Conservation (phyloP, 2,888 invertebrate genomes). For the Ochropleura leucogaster region DNA sequence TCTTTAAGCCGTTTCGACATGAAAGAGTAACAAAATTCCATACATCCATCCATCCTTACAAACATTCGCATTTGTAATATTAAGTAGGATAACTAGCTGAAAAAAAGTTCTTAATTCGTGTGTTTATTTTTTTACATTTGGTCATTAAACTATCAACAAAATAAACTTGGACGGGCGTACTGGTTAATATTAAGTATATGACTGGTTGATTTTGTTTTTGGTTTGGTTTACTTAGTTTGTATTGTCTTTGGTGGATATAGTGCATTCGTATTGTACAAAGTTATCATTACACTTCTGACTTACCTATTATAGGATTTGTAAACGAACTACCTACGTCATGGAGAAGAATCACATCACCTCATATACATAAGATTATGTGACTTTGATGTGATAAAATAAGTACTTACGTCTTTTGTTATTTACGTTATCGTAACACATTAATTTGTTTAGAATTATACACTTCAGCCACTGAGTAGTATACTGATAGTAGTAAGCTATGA, state of each 20-base stretch:
- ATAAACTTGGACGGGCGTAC: not conserved
- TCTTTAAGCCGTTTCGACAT: no score
- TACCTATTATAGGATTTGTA: constrained; percentile 1
- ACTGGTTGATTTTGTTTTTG: no score
- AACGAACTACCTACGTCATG: constrained; percentile 20
- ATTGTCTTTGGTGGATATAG: not conserved
- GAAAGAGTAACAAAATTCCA: no score
- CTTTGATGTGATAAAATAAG: constrained; percentile 39
- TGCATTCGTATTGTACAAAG: not conserved
- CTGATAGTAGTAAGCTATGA: constrained; percentile 41
- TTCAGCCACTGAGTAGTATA: constrained; percentile 30
- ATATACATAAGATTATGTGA: constrained; percentile 26
- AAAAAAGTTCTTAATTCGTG: not conserved
- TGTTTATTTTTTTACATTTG: not conserved
- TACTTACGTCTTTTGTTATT: constrained; percentile 42
- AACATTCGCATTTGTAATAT: no score
- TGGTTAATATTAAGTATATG: no score
- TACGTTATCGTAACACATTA: constrained; percentile 26
- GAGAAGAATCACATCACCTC: constrained; percentile 22
- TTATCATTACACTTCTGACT: not conserved
- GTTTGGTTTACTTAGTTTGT: no score
- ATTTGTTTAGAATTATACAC: constrained; percentile 44
- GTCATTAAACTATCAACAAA: not conserved
- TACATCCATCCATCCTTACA: no score
- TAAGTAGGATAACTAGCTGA: no score